These are phyloP conservation scores for Cosmia pyralina DNA, from an alignment of 2,888 invertebrate genomes.

Conservation along the genomic window DNA sequence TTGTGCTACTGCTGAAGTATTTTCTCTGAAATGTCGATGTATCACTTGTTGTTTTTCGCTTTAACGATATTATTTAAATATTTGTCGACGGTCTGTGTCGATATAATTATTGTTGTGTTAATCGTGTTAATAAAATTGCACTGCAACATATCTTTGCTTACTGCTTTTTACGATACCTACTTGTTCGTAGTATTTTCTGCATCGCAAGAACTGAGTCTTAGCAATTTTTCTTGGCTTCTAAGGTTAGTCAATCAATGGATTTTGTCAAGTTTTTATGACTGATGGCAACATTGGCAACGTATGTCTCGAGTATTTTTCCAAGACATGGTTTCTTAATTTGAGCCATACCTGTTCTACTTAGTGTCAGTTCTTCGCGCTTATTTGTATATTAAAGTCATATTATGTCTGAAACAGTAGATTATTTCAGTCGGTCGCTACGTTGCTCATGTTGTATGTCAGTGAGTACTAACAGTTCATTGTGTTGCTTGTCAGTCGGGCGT, in stretches of 20 bases:
- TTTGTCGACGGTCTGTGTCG: conserved; percentile 29
- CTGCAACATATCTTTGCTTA: conserved; percentile 19
- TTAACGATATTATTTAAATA: conserved; percentile 41
- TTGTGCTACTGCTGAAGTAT: conserved; percentile 1
- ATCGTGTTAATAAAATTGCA: conserved; percentile 46
- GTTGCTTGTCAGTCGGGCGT: conserved; percentile 6
- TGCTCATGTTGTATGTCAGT: conserved; percentile 15
- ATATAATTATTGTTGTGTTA: conserved; percentile 30
- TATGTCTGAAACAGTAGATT: conserved; percentile 7
- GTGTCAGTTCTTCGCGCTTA: background rate
- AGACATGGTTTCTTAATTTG: conserved; percentile 5
- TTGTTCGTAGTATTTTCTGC: conserved; percentile 34
- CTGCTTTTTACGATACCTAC: conserved; percentile 3
- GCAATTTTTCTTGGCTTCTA: conserved; percentile 47
- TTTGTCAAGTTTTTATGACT: conserved; percentile 24
- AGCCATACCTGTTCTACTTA: background rate
- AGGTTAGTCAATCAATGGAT: conserved; percentile 39
- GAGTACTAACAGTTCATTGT: conserved; percentile 47
- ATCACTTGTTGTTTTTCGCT: conserved; percentile 32
- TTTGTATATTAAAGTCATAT: background rate
- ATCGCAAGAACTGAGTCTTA: conserved; percentile 26
- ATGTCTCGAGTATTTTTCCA: background rate
- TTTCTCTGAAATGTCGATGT: conserved; percentile 20
- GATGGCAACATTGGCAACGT: background rate
- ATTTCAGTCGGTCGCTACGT: conserved; percentile 2